A percentile compares a stretch with the other conserved stretches of the same genome.
Conservation (phyloP, 2,888 invertebrate species). For the Amblyjoppa fuscipennis region DNA sequence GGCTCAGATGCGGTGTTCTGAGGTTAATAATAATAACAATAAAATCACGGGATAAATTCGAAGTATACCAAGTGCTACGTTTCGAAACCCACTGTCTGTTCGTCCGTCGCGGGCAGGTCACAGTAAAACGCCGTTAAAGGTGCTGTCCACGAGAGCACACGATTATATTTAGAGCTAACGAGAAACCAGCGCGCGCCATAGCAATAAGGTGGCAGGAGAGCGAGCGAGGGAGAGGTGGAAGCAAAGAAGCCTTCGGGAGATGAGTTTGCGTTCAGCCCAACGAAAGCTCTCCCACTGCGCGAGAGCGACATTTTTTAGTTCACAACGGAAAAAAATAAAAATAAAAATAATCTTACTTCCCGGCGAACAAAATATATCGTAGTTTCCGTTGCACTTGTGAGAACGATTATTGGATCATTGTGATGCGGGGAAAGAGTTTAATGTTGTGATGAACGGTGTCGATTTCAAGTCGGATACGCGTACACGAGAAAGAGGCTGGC, state of each 20-base stretch:
- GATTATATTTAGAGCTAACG: constrained; percentile 71
- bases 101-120: constrained; percentile 8
- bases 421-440: background rate
- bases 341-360: background rate
- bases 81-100: background rate
- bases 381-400: background rate
- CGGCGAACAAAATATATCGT: background rate
- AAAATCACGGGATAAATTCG: background rate
- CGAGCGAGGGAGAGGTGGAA: constrained; percentile 19
- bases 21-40: background rate
- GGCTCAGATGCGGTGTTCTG: background rate
- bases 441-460: background rate
- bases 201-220: constrained; percentile 56
- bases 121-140: constrained; percentile 67
- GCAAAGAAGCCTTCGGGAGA: constrained; percentile 31
- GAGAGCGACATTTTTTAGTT: constrained; percentile 13
- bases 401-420: background rate
- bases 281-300: background rate
- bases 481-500: background rate
- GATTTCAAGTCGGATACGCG: constrained; percentile 17
- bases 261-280: constrained; percentile 19
- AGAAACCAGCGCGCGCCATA: constrained; percentile 59
- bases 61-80: background rate
- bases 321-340: background rate
- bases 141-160: constrained; percentile 60